A percentile compares a stretch with the other conserved stretches of the same genome.
Evolutionary conservation across 1,140 invertebrate genomes (phyloP).

Genomic region (Caenorhabditis tropicalis): DNA sequence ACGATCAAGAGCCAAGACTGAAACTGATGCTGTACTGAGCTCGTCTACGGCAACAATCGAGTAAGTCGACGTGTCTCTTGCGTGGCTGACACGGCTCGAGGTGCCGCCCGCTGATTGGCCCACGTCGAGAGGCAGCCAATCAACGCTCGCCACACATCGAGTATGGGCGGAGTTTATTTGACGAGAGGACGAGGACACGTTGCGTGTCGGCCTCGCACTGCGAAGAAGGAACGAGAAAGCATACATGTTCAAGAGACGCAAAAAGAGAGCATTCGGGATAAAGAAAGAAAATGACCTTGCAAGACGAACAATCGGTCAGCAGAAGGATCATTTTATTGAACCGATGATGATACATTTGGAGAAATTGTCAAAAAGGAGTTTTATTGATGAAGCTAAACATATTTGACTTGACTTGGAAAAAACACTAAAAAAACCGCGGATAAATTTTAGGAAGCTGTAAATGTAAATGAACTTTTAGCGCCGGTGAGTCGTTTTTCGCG

Average conservation of each 20-base stretch:
- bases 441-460: too few species aligned
- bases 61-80: conserved; percentile 14
- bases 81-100: conserved; percentile 35
- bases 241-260: not conserved
- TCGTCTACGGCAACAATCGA: not conserved
- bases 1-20: conserved; percentile 4
- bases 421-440: not conserved
- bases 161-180: not conserved
- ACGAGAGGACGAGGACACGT: conserved; percentile 11
- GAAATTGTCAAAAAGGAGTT: not conserved
- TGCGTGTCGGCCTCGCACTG: conserved; percentile 22
- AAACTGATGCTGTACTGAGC: conserved; percentile 15
- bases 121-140: conserved; percentile 62
- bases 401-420: not conserved
- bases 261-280: not conserved
- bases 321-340: not conserved
- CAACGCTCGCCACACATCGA: conserved; percentile 42
- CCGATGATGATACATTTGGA: not conserved
- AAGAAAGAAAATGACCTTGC: not conserved
- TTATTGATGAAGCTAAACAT: too few species aligned
- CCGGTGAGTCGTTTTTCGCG: not conserved
- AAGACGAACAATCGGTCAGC: not conserved
- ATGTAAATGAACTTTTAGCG: not conserved
- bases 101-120: conserved; percentile 61
- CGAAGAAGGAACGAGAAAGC: not conserved